Percentiles rank a stretch among this genome's conserved stretches.
Conservation (phyloP, 2,797 vertebrate species). For the Bufotes viridis region DNA sequence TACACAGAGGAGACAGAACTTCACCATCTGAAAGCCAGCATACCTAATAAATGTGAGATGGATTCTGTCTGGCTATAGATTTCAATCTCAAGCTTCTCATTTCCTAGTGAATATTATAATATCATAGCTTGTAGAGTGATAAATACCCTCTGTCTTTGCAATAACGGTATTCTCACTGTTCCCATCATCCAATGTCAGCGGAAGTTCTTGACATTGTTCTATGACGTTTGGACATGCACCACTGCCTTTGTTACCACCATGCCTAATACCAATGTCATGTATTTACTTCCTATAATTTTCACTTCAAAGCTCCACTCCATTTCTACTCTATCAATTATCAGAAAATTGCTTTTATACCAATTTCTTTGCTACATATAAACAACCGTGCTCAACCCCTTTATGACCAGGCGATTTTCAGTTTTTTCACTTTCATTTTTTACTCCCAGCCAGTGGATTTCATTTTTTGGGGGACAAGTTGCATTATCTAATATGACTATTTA, state of each 20-base stretch:
- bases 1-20: slow-evolving; percentile 38
- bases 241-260: neutral
- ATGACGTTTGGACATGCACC: slow-evolving; percentile 1
- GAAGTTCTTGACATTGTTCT: neutral
- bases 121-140: slow-evolving; percentile 16
- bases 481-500: too few relatives aligned
- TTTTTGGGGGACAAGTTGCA: too few relatives aligned
- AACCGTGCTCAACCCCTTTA: neutral
- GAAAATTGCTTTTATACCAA: neutral
- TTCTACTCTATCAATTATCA: neutral
- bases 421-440: too few relatives aligned
- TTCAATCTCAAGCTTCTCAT: slow-evolving; percentile 30
- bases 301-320: neutral
- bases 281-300: neutral
- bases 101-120: slow-evolving; percentile 21
- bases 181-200: neutral
- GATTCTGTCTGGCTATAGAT: slow-evolving; percentile 4
- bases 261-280: neutral
- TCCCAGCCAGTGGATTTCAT: too few relatives aligned
- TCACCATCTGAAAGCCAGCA: slow-evolving; percentile 35
- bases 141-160: slow-evolving; percentile 30
- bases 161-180: neutral
- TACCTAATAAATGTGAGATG: slow-evolving; percentile 36
- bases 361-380: neutral
- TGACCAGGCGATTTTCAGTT: too few relatives aligned